Percentiles rank a stretch among this genome's conserved stretches.
phyloP scores from a whole-genome alignment of 2,797 vertebrate genomes.

The Forpus xanthops region DNA sequence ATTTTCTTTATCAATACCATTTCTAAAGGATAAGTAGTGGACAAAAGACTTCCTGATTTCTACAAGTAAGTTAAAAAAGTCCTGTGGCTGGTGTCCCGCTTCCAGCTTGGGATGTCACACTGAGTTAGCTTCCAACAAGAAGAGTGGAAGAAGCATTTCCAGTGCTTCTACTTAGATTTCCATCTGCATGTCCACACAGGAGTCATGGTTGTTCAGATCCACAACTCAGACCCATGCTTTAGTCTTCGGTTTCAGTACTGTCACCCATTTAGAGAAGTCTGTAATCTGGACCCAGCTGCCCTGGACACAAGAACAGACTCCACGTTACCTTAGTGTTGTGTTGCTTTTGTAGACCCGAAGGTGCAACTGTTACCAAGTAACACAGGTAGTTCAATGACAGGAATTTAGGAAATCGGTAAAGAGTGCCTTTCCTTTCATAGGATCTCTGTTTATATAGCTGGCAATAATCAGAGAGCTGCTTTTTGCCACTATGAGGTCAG shows the following conservation, averaged over 20 bases:
- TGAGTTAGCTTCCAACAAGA: not conserved
- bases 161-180: not conserved
- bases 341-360: not conserved
- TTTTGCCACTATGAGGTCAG: not conserved
- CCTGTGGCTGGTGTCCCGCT: not conserved
- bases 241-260: not conserved
- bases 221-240: not conserved
- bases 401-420: not conserved
- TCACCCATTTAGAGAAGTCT: not conserved
- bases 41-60: not conserved
- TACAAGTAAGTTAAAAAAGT: not conserved
- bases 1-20: not conserved
- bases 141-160: not conserved
- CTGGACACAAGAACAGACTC: not conserved
- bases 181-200: rapidly evolving
- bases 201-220: not conserved
- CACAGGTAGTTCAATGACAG: not conserved
- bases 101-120: not conserved
- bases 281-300: not conserved
- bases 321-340: not conserved
- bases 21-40: not conserved
- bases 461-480: not conserved
- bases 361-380: not conserved
- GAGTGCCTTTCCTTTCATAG: not conserved
- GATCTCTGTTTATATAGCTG: not conserved